A percentile compares a stretch with the other conserved stretches of the same genome.
These are phyloP conservation scores for Apamea epomidion DNA, from an alignment of 2,888 invertebrate species.

Conservation along the genomic window DNA sequence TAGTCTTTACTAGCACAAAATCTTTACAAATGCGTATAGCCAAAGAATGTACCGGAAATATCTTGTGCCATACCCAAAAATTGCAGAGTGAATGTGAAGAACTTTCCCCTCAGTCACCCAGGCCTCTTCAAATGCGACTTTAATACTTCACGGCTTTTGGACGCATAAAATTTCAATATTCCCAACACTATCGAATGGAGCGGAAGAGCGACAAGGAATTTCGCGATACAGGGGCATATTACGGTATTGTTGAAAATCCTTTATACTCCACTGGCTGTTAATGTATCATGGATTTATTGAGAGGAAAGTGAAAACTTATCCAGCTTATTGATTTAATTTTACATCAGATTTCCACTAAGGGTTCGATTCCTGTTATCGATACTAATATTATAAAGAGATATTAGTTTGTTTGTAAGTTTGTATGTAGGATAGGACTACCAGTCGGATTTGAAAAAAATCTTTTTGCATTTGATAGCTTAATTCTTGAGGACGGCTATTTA, in stretches of 20 bases:
- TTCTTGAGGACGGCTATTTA: background rate
- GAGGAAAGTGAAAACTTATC: background rate
- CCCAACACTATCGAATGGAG: slow-evolving; percentile 60
- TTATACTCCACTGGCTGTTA: slow-evolving; percentile 20
- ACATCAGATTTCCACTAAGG: background rate
- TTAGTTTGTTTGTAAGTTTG: background rate
- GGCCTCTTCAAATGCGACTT: slow-evolving; percentile 61
- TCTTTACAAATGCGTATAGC: slow-evolving; percentile 3
- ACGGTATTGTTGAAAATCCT: slow-evolving; percentile 37
- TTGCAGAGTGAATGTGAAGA: slow-evolving; percentile 47
- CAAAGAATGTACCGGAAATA: slow-evolving; percentile 39
- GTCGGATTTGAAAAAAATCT: background rate
- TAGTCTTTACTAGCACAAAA: background rate
- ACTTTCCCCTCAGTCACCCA: slow-evolving; percentile 50
- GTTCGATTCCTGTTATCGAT: background rate
- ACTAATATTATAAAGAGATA: background rate
- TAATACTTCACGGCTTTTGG: slow-evolving; percentile 68
- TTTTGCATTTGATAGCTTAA: background rate
- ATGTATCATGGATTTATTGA: slow-evolving; percentile 39
- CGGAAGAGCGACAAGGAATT: slow-evolving; percentile 62
- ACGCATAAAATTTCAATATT: slow-evolving; percentile 68
- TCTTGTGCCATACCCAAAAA: slow-evolving; percentile 44
- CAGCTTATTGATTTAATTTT: slow-evolving; percentile 1
- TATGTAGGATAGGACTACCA: background rate
- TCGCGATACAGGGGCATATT: slow-evolving; percentile 43